A percentile compares a stretch with the other conserved stretches of the same genome.
phyloP scores from a whole-genome alignment of 2,113 vertebrate species.

The Pyxicephalus adspersus region DNA sequence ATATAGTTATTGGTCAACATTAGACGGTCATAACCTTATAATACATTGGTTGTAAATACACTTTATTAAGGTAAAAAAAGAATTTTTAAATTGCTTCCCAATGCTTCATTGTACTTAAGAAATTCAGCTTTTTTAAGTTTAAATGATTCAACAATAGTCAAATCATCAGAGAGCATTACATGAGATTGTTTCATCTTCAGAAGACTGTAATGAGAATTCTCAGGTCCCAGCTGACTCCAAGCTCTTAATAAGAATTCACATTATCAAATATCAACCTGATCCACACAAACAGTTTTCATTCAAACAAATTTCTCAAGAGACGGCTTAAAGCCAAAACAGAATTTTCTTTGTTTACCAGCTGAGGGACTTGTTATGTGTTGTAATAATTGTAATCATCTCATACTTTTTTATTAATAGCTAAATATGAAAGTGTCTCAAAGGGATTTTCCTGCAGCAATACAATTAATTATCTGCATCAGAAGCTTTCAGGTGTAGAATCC shows the following conservation, averaged over 20 bases:
- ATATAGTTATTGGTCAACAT: too few relatives aligned
- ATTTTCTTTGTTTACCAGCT: background rate
- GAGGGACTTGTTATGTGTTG: conserved; percentile 5
- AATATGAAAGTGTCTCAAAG: background rate
- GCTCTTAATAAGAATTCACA: background rate
- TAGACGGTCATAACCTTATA: too few relatives aligned
- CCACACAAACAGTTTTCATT: background rate
- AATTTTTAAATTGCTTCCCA: too few relatives aligned
- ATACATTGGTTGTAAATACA: too few relatives aligned
- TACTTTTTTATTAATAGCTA: background rate
- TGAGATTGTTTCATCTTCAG: background rate
- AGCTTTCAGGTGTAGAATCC: background rate
- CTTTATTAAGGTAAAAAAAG: too few relatives aligned
- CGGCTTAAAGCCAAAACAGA: background rate
- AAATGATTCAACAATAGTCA: too few relatives aligned
- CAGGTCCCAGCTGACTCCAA: background rate
- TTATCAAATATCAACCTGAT: background rate
- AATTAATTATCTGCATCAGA: background rate
- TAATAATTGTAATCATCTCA: conserved; percentile 6
- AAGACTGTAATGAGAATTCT: background rate
- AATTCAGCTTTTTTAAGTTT: too few relatives aligned
- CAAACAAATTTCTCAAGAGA: conserved; percentile 15
- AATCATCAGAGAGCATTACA: background rate
- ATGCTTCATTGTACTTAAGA: too few relatives aligned
- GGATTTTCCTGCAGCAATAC: background rate